These are phyloP conservation scores for Teinopalpus imperialis DNA, from an alignment of 2,888 invertebrate genomes.

Conservation along the genomic window DNA sequence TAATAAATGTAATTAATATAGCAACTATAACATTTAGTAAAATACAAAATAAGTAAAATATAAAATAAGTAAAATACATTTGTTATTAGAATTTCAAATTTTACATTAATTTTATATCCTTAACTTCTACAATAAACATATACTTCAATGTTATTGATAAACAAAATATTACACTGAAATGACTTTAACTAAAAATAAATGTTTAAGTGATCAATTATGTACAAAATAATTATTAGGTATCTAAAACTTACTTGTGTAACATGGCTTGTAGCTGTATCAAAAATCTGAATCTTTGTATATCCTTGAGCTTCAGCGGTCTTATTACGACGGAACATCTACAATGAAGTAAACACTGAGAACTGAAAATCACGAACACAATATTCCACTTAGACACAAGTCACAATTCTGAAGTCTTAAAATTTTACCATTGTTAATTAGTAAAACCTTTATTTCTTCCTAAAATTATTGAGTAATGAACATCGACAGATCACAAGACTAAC, in stretches of 20 bases:
- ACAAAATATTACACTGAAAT: too few relatives aligned
- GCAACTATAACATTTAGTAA: too few relatives aligned
- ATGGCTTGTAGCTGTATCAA: constrained; percentile 39
- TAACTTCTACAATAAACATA: too few relatives aligned
- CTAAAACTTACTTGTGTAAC: constrained; percentile 4
- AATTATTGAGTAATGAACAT: constrained; percentile 11
- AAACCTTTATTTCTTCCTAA: constrained; percentile 22
- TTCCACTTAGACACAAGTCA: constrained; percentile 1
- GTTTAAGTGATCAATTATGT: too few relatives aligned
- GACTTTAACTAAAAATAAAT: too few relatives aligned
- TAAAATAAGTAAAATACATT: too few relatives aligned
- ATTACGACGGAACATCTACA: constrained; percentile 62
- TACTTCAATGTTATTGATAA: too few relatives aligned
- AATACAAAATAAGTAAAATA: too few relatives aligned
- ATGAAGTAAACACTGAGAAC: constrained; percentile 19
- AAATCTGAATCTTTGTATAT: constrained; percentile 53
- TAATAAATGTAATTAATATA: too few relatives aligned
- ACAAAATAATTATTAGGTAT: too few relatives aligned
- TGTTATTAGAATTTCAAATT: too few relatives aligned
- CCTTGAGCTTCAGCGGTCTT: constrained; percentile 46
- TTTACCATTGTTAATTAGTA: constrained; percentile 11
- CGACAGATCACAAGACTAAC: constrained; percentile 14
- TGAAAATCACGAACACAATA: constrained; percentile 6
- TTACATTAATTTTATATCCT: too few relatives aligned
- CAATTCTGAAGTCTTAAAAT: neutral